phyloP scores from a whole-genome alignment of 1,140 invertebrate genomes.

The Pristionchus pacificus region DNA sequence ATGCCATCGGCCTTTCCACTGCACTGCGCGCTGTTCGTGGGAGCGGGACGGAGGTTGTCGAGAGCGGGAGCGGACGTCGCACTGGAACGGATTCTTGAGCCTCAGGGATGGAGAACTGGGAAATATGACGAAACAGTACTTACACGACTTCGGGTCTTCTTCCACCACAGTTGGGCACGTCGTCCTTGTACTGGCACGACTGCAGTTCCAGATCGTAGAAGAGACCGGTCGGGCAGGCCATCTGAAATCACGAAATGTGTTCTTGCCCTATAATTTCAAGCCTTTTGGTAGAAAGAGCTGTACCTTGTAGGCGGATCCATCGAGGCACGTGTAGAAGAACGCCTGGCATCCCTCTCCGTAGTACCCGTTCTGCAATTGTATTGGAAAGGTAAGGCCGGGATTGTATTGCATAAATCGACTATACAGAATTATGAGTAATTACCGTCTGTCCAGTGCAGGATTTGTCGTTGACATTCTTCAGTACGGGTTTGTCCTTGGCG shows the following conservation, averaged over 20 bases:
- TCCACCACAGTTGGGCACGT: conserved; percentile 10
- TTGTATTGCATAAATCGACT: background rate
- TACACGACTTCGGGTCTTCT: background rate
- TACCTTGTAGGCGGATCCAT: background rate
- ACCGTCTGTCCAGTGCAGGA: background rate
- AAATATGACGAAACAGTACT: background rate
- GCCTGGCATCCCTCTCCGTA: conserved; percentile 8
- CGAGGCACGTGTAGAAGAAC: conserved; percentile 4
- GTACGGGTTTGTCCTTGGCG: background rate
- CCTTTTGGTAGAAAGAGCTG: background rate
- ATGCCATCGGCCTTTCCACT: conserved; percentile 8
- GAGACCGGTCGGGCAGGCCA: conserved; percentile 13
- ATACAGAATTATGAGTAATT: background rate
- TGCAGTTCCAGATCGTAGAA: conserved; percentile 10
- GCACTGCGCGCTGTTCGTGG: background rate
- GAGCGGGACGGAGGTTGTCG: background rate
- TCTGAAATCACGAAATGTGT: conserved; percentile 7
- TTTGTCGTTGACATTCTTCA: background rate
- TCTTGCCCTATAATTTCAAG: background rate
- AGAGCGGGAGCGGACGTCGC: background rate
- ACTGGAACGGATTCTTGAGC: background rate
- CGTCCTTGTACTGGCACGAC: background rate
- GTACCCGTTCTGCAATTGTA: conserved; percentile 12
- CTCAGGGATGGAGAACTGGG: background rate
- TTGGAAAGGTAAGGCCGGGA: conserved; percentile 4